Percentiles rank a stretch among this genome's conserved stretches.
These are phyloP conservation scores for Trisateles emortualis DNA, from an alignment of 2,888 invertebrate species.

Conservation along the genomic window DNA sequence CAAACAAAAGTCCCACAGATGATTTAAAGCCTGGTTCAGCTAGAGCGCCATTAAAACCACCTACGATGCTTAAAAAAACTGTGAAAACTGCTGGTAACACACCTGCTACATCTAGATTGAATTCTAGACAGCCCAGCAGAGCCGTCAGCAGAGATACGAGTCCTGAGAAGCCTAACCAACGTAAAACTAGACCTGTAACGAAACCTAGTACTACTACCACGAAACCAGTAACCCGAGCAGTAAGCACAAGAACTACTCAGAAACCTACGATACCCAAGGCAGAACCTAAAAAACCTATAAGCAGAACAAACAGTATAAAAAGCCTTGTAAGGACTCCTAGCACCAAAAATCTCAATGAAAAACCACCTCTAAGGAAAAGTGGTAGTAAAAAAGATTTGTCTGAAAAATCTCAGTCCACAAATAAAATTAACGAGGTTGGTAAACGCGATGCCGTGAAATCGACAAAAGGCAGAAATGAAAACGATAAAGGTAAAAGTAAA, in stretches of 20 bases:
- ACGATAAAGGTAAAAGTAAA: slow-evolving; percentile 42
- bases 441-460: slow-evolving; percentile 57
- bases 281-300: slow-evolving; percentile 74
- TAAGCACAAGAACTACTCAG: slow-evolving; percentile 65
- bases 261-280: slow-evolving; percentile 67
- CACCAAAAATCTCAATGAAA: slow-evolving; percentile 74
- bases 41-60: slow-evolving; percentile 66
- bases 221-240: slow-evolving; percentile 66
- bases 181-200: slow-evolving; percentile 57
- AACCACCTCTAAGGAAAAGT: slow-evolving; percentile 71
- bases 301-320: slow-evolving; percentile 77
- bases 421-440: slow-evolving; percentile 68
- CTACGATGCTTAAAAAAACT: slow-evolving; percentile 62
- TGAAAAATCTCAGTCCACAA: slow-evolving; percentile 67
- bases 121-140: slow-evolving; percentile 79
- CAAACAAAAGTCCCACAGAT: slow-evolving; percentile 81
- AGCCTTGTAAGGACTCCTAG: slow-evolving; percentile 75
- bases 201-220: slow-evolving; percentile 23
- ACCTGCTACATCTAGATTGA: slow-evolving; percentile 76
- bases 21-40: slow-evolving; percentile 71
- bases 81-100: slow-evolving; percentile 72
- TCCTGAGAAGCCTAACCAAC: slow-evolving; percentile 67
- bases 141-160: slow-evolving; percentile 74
- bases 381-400: slow-evolving; percentile 69
- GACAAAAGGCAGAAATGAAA: slow-evolving; percentile 40